Conservation (phyloP, 2,888 invertebrate species). For the Augochlorella aurata region DNA sequence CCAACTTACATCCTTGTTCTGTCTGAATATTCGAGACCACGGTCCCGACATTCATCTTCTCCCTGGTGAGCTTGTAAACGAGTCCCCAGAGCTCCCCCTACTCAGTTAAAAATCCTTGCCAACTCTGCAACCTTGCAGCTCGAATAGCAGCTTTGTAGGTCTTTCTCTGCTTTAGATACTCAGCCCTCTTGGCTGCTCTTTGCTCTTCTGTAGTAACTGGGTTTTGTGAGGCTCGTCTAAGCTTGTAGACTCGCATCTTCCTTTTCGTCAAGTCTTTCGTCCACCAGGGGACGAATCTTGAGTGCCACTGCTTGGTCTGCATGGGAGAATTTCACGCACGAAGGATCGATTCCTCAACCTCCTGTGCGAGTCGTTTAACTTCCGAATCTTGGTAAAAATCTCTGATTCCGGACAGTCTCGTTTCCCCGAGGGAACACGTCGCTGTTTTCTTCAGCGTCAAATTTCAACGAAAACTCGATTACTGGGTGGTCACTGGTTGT, state of each 20-base stretch:
- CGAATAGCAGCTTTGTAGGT: not conserved
- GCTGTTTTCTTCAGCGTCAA: too few relatives aligned
- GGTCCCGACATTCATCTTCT: not conserved
- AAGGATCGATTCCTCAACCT: too few relatives aligned
- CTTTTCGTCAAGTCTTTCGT: not conserved
- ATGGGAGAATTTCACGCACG: not conserved
- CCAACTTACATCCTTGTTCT: not conserved
- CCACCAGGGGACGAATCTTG: not conserved
- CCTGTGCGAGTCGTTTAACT: too few relatives aligned
- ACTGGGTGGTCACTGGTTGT: too few relatives aligned
- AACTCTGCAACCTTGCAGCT: not conserved
- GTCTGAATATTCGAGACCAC: slow-evolving; percentile 3
- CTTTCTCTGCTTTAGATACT: not conserved
- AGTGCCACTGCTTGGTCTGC: not conserved
- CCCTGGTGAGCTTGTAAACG: slow-evolving; percentile 6
- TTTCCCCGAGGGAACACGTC: too few relatives aligned
- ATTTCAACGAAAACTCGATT: too few relatives aligned
- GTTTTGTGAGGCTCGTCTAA: not conserved
- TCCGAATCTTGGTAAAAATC: too few relatives aligned
- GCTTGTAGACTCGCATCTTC: not conserved
- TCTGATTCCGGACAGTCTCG: too few relatives aligned
- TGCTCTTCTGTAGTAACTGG: not conserved
- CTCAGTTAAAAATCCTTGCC: not conserved
- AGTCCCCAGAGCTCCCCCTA: slow-evolving; percentile 3
- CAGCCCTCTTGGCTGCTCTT: not conserved